Base-by-base conservation (phyloP, 2,888 invertebrate species). In the Thera britannica region DNA sequence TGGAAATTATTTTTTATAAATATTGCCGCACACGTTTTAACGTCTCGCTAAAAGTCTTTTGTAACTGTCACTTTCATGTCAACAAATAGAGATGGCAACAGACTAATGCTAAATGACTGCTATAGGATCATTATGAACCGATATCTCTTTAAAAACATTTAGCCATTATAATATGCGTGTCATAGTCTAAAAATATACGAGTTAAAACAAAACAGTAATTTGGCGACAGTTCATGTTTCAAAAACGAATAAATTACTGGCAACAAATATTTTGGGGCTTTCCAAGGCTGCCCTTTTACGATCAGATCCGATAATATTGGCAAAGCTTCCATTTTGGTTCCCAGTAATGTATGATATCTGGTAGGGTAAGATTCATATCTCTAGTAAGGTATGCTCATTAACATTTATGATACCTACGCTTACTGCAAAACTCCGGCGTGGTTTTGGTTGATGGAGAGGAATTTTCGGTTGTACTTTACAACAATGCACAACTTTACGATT, bases 201-300 rank as follows among this genome's bases (percentile, higher is more conserved):
- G 54, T 51, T 3, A 44, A 7, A 1, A 48, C 23, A 23, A 23
- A 23, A 23, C 23, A 12, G 36, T 59, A 44, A 52, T 62, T 36
- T 49, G 48, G 56, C 38, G 48, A 48, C 62, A 2, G 11, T 49
- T 36, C 38, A 34, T 56, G 12, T 48, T 46, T 48, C 7, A 46
- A 6, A 62, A 38, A 56, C 52, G 23, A 60, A 60, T 52, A 60
- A 41, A 23, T 41, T 9, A 3, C 6, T 52, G 23, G 52, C 23
- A 41, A 23, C 23, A 35, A 57, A 62, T 46, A 44, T 12, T 56
- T 55, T 57, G 56, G 41, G 41, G 49, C 36, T 62, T 23, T 56
- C 49, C 49, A 38, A 62, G 57, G 49, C 51, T 51, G 36, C 23
- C 9, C 41, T 56, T 62, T 48, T 56, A 49, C 62, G 62, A 48